Evolutionary conservation across 1,140 invertebrate genomes (phyloP), one percentile per base, ranked within the genome.

Genomic region (Heliothis subflexa): DNA sequence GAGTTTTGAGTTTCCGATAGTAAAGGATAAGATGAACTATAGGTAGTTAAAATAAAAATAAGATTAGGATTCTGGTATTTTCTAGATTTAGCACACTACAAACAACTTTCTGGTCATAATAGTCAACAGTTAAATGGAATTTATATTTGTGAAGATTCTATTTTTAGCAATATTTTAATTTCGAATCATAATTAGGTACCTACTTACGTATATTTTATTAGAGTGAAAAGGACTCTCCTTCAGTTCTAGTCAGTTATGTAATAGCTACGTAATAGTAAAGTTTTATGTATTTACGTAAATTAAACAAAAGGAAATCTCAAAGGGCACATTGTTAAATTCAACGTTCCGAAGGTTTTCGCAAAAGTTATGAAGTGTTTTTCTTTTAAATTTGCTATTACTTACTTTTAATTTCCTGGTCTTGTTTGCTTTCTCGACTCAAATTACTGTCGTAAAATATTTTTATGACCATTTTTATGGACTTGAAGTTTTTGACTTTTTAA

Each of bases 381-480:
- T 70, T 70, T 70, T 52, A 52, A 70, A 70, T 70, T 70, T 70
- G 21, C 49, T 70, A 52, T 52, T 52, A 52, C 66, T 70, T 70
- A 70, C 66, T 70, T 70, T 70, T 70, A 70, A 70, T 70, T 70
- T 70, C 66, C 66, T 52, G 18, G 66, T 70, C 62, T 66, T 70
- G 66, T 70, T 70, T 70, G 21, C 18, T 50, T 61, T 14, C 62
- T 13, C 18, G 16, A 52, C 13, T 70, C 12, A 70, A 70, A 70
- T 70, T 70, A 16, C 66, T 70, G 66, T 70, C 66, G 66, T 70
- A 50, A 50, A 70, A 52, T 52, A 70, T 70, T 52, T 70, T 70
- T 52, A 70, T 52, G 21, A 28, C 49, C n/a, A 50, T 70, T 50
- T 68, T 70, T 70, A 52, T 70, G 47, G 45, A 21, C 18, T 16